These are phyloP conservation scores for Neodon shergylaensis DNA, from an alignment of 2,113 vertebrate species.

Conservation along the genomic window DNA sequence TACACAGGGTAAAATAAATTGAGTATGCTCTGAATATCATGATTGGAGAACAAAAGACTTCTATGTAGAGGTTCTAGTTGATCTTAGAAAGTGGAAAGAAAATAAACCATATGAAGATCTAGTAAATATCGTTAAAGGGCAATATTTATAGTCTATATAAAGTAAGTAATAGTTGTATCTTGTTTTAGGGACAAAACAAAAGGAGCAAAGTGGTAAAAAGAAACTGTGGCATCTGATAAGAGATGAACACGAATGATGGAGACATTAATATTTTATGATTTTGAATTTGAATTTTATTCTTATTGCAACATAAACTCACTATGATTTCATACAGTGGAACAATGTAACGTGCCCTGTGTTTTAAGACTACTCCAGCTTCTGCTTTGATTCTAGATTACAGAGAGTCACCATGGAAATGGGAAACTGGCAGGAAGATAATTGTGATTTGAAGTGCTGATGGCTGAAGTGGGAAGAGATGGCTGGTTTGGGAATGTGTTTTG, in stretches of 20 bases:
- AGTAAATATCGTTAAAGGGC: not conserved
- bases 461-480: not conserved
- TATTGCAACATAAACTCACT: not conserved
- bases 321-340: not conserved
- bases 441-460: not conserved
- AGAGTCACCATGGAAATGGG: not conserved
- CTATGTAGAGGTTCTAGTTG: not conserved
- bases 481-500: constrained; percentile 15
- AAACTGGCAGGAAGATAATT: not conserved
- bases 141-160: not conserved
- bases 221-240: not conserved
- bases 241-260: not conserved
- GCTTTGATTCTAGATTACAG: not conserved
- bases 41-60: not conserved
- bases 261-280: not conserved
- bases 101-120: not conserved
- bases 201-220: not conserved
- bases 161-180: not conserved
- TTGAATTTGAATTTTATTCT: constrained; percentile 34
- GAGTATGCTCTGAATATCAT: not conserved
- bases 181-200: not conserved
- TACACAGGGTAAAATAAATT: not conserved
- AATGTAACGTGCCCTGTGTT: not conserved
- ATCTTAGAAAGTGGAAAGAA: not conserved
- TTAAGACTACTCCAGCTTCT: constrained; percentile 10